A percentile compares a stretch with the other conserved stretches of the same genome.
These are phyloP conservation scores for Meles meles DNA, from an alignment of 2,113 vertebrate species.

Conservation along the genomic window DNA sequence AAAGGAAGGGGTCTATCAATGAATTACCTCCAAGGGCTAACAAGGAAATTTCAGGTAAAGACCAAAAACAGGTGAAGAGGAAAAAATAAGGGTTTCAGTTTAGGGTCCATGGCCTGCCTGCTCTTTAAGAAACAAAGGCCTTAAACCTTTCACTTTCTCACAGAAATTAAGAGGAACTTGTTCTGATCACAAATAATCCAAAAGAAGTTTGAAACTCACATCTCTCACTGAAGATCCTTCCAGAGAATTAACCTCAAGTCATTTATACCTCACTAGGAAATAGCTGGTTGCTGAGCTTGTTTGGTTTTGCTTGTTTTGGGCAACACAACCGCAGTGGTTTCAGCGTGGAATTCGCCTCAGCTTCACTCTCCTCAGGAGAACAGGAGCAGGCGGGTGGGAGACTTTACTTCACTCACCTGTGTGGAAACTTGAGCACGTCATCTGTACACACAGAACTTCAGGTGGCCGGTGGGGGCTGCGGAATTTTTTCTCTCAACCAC, in stretches of 20 bases:
- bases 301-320: not conserved
- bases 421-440: not conserved
- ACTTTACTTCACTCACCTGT: not conserved
- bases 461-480: too few relatives aligned
- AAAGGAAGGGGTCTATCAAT: not conserved
- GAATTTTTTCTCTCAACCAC: too few relatives aligned
- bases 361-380: not conserved
- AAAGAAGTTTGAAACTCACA: not conserved
- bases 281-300: too few relatives aligned
- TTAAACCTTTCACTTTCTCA: not conserved
- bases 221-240: not conserved
- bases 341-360: not conserved
- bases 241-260: not conserved
- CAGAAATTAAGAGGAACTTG: not conserved
- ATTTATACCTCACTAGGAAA: not conserved
- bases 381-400: not conserved
- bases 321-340: not conserved
- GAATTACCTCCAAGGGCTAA: not conserved
- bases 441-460: not conserved
- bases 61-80: not conserved
- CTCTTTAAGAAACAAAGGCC: not conserved
- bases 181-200: not conserved
- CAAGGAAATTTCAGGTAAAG: not conserved
- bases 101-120: not conserved
- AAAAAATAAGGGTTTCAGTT: not conserved